A percentile compares a stretch with the other conserved stretches of the same genome.
phyloP scores from a whole-genome alignment of 2,888 invertebrate species.

The Celastrina argiolus region DNA sequence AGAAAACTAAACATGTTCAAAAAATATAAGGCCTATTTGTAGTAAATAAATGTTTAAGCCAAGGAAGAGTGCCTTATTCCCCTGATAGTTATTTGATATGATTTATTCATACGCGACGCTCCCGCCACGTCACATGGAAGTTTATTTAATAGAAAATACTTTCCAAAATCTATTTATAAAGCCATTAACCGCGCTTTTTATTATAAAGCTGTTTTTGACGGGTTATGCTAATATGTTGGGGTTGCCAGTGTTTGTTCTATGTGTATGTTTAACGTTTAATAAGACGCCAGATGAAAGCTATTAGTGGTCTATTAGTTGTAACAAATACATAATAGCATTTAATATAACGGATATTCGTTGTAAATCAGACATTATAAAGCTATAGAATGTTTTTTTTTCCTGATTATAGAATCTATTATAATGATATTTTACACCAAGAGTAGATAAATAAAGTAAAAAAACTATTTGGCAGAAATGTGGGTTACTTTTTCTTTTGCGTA shows the following conservation, averaged over 20 bases:
- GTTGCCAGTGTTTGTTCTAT: slow-evolving; percentile 45
- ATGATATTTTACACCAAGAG: too few relatives aligned
- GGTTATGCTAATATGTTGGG: slow-evolving; percentile 63
- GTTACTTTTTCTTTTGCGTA: background rate
- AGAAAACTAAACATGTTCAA: background rate
- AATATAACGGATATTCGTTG: too few relatives aligned
- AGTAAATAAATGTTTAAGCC: slow-evolving; percentile 15
- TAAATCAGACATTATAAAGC: too few relatives aligned
- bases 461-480: background rate
- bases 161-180: slow-evolving; percentile 74
- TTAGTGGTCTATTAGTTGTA: background rate
- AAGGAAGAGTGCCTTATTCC: slow-evolving; percentile 43
- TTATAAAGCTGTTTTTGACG: slow-evolving; percentile 64
- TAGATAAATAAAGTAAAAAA: too few relatives aligned
- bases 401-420: too few relatives aligned
- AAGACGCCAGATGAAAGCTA: background rate
- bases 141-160: slow-evolving; percentile 75
- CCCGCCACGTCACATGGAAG: slow-evolving; percentile 67
- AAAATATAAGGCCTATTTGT: slow-evolving; percentile 26
- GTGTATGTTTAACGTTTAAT: background rate
- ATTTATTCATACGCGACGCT: slow-evolving; percentile 81
- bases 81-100: slow-evolving; percentile 85
- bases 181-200: slow-evolving; percentile 63
- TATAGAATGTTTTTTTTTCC: too few relatives aligned
- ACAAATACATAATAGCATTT: too few relatives aligned